A percentile compares a stretch with the other conserved stretches of the same genome.
phyloP scores from a whole-genome alignment of 2,888 invertebrate genomes.

The Spialia ferax region DNA sequence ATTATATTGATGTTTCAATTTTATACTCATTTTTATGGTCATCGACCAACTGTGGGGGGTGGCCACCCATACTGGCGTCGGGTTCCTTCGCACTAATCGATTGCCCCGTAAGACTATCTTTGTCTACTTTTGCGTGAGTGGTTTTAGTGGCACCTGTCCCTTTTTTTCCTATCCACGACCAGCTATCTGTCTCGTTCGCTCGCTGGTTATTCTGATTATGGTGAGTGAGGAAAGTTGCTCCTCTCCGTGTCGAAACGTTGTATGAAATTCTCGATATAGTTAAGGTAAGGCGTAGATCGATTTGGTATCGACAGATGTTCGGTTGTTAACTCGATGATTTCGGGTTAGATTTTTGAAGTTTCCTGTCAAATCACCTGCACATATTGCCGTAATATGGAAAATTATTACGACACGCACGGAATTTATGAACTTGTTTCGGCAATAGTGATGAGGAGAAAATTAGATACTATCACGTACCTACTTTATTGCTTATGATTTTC shows the following conservation, averaged over 20 bases:
- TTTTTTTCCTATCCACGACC: conserved; percentile 51
- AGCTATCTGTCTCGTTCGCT: conserved; percentile 48
- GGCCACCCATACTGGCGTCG: conserved; percentile 78
- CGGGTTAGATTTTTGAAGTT: conserved; percentile 47
- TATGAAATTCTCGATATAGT: conserved; percentile 30
- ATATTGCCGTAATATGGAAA: conserved; percentile 18
- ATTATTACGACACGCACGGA: conserved; percentile 28
- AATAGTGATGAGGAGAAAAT: not conserved
- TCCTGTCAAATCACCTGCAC: conserved; percentile 50
- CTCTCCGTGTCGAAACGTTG: conserved; percentile 55
- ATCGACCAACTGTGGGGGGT: conserved; percentile 87
- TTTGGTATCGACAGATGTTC: conserved; percentile 65
- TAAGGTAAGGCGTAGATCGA: conserved; percentile 39
- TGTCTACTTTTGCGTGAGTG: conserved; percentile 64
- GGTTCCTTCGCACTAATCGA: conserved; percentile 58
- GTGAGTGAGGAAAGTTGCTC: conserved; percentile 76
- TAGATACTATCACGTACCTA: not conserved
- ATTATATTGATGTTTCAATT: conserved; percentile 87
- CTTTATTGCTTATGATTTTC: too few species aligned
- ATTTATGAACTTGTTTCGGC: conserved; percentile 8
- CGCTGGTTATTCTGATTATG: conserved; percentile 66
- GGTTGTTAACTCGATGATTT: conserved; percentile 48
- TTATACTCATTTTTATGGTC: conserved; percentile 87
- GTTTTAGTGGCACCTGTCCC: conserved; percentile 61
- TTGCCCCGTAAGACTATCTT: conserved; percentile 62